These are phyloP conservation scores for Callinectes sapidus DNA, from an alignment of 2,888 invertebrate genomes.

Conservation along the genomic window DNA sequence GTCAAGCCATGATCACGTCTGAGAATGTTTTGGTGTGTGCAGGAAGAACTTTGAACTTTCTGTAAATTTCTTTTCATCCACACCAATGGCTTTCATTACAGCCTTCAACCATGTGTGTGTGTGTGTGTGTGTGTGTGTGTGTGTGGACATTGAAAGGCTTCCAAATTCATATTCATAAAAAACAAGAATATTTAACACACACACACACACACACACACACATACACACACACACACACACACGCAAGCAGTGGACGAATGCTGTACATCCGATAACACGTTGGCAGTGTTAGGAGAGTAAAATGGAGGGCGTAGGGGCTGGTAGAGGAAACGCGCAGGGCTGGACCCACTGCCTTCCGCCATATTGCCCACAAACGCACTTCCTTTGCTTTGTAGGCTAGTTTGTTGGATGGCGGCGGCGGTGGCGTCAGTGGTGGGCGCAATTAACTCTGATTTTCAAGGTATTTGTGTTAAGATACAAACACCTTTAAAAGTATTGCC, in stretches of 20 bases:
- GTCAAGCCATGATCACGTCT: background rate
- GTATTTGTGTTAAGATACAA: background rate
- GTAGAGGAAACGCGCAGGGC: slow-evolving; percentile 15
- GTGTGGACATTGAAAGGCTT: background rate
- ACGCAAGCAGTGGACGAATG: background rate
- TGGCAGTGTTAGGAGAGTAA: background rate
- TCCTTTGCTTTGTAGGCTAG: background rate
- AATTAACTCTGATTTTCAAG: background rate
- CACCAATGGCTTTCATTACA: background rate
- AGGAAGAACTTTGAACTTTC: background rate
- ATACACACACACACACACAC: slow-evolving; percentile 6
- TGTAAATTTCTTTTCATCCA: background rate
- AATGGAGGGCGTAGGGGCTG: slow-evolving; percentile 16
- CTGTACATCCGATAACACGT: background rate
- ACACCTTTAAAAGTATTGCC: background rate
- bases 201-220: background rate
- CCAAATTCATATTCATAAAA: too few species aligned
- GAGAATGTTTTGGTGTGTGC: background rate
- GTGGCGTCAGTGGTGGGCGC: background rate
- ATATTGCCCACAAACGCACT: slow-evolving; percentile 31
- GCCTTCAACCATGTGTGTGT: background rate
- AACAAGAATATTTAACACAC: background rate
- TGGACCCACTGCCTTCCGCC: slow-evolving; percentile 23
- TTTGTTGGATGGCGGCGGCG: background rate
- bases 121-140: slow-evolving; percentile 23